Conservation (phyloP, 2,797 vertebrate species). For the Acrossocheilus fasciatus region DNA sequence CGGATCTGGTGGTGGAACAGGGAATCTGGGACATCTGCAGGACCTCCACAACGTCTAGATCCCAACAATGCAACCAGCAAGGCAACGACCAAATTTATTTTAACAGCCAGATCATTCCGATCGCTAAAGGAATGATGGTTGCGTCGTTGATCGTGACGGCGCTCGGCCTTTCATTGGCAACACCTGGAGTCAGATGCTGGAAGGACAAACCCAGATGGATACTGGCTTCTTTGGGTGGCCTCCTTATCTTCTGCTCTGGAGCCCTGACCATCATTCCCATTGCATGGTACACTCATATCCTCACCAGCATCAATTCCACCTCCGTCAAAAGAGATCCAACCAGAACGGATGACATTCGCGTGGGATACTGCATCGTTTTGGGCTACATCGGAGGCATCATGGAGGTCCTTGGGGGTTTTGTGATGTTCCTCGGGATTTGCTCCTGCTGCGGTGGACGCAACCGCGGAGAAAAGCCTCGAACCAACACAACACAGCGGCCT, state of each 20-base stretch:
- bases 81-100: conserved; percentile 79
- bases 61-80: conserved; percentile 66
- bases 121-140: conserved; percentile 84
- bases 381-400: conserved; percentile 92
- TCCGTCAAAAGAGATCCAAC: conserved; percentile 50
- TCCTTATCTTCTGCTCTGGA: conserved; percentile 85
- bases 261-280: conserved; percentile 85
- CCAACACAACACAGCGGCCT: conserved; percentile 42
- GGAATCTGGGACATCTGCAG: conserved; percentile 91
- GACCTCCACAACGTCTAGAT: conserved; percentile 54
- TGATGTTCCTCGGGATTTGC: conserved; percentile 83
- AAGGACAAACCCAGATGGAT: conserved; percentile 75
- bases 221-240: conserved; percentile 80
- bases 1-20: conserved; percentile 76
- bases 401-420: conserved; percentile 85
- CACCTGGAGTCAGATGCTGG: conserved; percentile 92
- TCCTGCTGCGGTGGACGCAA: conserved; percentile 75
- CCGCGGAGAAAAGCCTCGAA: conserved; percentile 70
- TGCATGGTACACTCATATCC: conserved; percentile 88
- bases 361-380: conserved; percentile 88
- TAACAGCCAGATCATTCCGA: conserved; percentile 70
- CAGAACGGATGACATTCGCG: conserved; percentile 37
- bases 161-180: conserved; percentile 82
- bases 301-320: conserved; percentile 58
- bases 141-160: conserved; percentile 79